Conservation (phyloP, 2,888 invertebrate species). For the Dicroscelio sp. region DNA sequence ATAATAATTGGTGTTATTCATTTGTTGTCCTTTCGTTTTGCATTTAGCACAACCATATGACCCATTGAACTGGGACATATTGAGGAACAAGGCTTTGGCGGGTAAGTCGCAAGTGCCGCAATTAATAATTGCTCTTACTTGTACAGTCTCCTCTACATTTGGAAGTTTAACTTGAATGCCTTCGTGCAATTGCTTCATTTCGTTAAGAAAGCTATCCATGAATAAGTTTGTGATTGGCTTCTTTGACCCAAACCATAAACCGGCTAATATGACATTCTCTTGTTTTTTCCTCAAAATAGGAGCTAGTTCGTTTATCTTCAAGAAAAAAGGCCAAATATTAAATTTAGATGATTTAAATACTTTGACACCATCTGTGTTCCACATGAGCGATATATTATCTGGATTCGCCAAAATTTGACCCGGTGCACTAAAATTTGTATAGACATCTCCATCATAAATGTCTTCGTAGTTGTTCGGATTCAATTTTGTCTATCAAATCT, state of each 20-base stretch:
- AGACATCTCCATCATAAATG: slow-evolving; percentile 31
- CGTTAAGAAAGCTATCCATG: slow-evolving; percentile 13
- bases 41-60: slow-evolving; percentile 41
- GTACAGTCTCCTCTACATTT: background rate
- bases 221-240: slow-evolving; percentile 45
- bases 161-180: slow-evolving; percentile 33
- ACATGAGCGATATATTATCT: background rate
- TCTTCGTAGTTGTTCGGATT: background rate
- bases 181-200: slow-evolving; percentile 28
- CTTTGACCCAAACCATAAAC: slow-evolving; percentile 25
- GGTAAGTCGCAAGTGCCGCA: slow-evolving; percentile 61
- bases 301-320: slow-evolving; percentile 13
- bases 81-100: slow-evolving; percentile 63
- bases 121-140: slow-evolving; percentile 13
- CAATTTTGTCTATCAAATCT: slow-evolving; percentile 39
- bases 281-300: background rate
- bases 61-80: slow-evolving; percentile 49
- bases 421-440: background rate
- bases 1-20: slow-evolving; percentile 7
- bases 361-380: slow-evolving; percentile 32
- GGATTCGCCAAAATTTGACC: background rate
- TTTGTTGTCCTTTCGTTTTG: background rate
- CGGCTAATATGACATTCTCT: slow-evolving; percentile 34
- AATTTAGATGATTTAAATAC: slow-evolving; percentile 21
- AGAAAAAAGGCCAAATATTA: slow-evolving; percentile 14